phyloP scores from a whole-genome alignment of 2,113 vertebrate species.

The Ictalurus punctatus region DNA sequence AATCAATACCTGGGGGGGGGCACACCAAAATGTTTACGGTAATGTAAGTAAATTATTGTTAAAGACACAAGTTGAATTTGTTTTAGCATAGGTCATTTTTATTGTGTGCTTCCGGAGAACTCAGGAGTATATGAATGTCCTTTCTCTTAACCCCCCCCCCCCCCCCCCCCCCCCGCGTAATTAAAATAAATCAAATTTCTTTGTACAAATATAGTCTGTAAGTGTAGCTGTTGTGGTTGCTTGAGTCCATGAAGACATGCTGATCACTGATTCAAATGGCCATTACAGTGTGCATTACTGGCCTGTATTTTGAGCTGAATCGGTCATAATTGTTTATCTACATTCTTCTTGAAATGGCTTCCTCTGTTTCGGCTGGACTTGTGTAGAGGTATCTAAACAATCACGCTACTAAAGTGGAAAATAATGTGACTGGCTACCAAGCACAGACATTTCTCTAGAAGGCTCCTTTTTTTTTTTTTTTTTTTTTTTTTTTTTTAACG shows the following conservation, averaged over 20 bases:
- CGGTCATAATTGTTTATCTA: constrained; percentile 29
- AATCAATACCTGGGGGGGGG: not conserved
- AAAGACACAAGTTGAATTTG: not conserved
- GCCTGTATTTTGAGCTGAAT: not conserved
- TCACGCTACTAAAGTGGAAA: not conserved
- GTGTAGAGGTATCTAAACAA: constrained; percentile 12
- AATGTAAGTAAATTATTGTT: constrained; percentile 12
- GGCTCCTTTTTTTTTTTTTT: not conserved
- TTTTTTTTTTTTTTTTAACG: not conserved
- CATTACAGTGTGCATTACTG: not conserved
- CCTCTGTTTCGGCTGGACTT: not conserved
- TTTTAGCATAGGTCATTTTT: not conserved
- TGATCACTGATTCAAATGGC: not conserved
- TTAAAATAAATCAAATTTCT: not conserved
- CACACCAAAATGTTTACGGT: not conserved
- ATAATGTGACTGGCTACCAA: not conserved
- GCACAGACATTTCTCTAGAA: not conserved
- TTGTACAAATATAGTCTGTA: not conserved
- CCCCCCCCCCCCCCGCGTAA: not conserved
- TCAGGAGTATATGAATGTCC: not conserved
- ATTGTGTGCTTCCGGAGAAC: not conserved
- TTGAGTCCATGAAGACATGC: not conserved
- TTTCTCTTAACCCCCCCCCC: not conserved
- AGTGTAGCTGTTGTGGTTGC: not conserved
- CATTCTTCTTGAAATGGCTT: constrained; percentile 25